Conservation (phyloP, 1,140 invertebrate genomes). For the Mizuhopecten yessoensis region DNA sequence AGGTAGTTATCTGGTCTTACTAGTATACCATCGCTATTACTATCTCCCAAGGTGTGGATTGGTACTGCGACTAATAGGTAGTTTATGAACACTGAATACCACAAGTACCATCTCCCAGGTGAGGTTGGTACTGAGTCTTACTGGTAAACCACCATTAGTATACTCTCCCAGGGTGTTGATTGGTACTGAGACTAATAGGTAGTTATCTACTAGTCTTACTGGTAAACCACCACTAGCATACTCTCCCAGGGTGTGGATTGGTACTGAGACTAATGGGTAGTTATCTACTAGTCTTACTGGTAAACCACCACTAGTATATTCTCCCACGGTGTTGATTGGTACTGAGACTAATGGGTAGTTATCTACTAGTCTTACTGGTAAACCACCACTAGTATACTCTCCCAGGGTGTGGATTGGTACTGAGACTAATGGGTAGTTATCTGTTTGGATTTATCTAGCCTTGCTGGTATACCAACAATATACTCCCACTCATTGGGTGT, state of each 20-base stretch:
- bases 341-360: not conserved
- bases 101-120: not conserved
- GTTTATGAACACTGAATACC: not conserved
- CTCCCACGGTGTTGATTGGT: not conserved
- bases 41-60: not conserved
- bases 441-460: not conserved
- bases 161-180: not conserved
- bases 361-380: too few relatives aligned
- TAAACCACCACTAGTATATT: not conserved
- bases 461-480: not conserved
- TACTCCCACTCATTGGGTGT: constrained; percentile 7
- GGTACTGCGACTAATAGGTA: not conserved
- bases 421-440: not conserved
- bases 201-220: too few relatives aligned
- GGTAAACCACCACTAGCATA: not conserved
- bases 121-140: not conserved
- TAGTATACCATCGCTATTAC: not conserved
- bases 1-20: not conserved
- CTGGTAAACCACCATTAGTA: not conserved
- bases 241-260: not conserved
- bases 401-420: not conserved
- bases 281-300: not conserved
- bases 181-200: not conserved
- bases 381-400: not conserved
- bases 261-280: not conserved